A percentile compares a stretch with the other conserved stretches of the same genome.
phyloP scores from a whole-genome alignment of 1,140 invertebrate genomes.

The Papilio polyxenes region DNA sequence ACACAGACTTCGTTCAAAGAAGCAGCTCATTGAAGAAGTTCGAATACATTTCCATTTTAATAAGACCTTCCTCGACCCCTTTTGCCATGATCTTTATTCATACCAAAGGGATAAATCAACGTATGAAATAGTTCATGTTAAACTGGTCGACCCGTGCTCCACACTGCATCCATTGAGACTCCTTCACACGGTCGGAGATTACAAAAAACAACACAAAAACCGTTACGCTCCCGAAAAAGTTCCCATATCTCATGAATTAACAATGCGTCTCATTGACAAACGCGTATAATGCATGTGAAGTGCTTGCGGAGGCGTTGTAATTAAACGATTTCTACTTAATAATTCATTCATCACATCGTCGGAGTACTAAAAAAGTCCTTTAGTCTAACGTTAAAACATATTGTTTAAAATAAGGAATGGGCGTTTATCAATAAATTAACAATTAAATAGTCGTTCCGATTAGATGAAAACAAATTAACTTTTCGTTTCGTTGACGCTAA shows the following conservation, averaged over 20 bases:
- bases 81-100: conserved; percentile 1
- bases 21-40: conserved; percentile 70
- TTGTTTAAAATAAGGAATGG: no score
- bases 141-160: conserved; percentile 58
- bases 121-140: conserved; percentile 52
- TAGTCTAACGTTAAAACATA: no score
- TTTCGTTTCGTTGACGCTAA: no score
- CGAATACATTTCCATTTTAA: conserved; percentile 52
- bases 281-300: conserved; percentile 7
- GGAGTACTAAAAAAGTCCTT: background rate
- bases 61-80: conserved; percentile 51
- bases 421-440: no score
- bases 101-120: conserved; percentile 39
- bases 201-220: conserved; percentile 80
- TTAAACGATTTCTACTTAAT: conserved; percentile 6
- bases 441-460: no score
- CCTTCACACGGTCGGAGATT: conserved; percentile 77
- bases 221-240: conserved; percentile 77
- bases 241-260: conserved; percentile 74
- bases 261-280: conserved; percentile 70
- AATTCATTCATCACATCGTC: background rate
- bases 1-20: conserved; percentile 63
- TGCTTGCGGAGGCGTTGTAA: background rate
- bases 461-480: no score
- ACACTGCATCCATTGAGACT: conserved; percentile 75